Evolutionary conservation across 2,888 invertebrate species (phyloP).

Genomic region (Phyllotreta cruciferae): DNA sequence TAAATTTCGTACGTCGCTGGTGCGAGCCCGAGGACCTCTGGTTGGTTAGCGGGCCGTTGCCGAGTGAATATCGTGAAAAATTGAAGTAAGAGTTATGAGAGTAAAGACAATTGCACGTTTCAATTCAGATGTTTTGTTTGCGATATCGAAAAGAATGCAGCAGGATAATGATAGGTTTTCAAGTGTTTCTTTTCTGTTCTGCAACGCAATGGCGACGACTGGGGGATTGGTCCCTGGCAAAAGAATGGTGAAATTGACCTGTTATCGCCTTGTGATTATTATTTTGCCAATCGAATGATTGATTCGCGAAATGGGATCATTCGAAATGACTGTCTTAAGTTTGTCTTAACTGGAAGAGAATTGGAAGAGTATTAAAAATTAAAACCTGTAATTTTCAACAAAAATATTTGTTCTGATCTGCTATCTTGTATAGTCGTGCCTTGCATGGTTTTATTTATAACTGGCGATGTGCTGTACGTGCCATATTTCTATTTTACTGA

Average conservation of each 20-base stretch:
- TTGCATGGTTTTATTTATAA: constrained; percentile 3
- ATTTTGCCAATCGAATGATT: too few relatives aligned
- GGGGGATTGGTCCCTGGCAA: constrained; percentile 12
- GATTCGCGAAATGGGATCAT: too few relatives aligned
- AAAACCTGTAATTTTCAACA: background rate
- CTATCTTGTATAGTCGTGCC: background rate
- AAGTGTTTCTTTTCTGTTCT: constrained; percentile 17
- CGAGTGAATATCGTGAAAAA: constrained; percentile 35
- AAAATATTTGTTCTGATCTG: background rate
- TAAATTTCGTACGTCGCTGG: background rate
- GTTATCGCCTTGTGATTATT: constrained; percentile 2
- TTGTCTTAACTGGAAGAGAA: background rate
- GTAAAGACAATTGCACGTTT: constrained; percentile 34
- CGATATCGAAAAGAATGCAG: constrained; percentile 25
- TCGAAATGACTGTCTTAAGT: background rate
- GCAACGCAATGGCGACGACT: constrained; percentile 3
- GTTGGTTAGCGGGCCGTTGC: constrained; percentile 26
- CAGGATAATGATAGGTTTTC: constrained; percentile 23
- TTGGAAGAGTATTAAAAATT: constrained; percentile 5
- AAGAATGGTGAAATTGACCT: constrained; percentile 17
- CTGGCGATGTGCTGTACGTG: constrained; percentile 1
- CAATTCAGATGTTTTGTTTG: constrained; percentile 31
- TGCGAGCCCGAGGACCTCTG: background rate
- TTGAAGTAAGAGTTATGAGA: constrained; percentile 34
- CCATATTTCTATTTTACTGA: constrained; percentile 6